A percentile compares a stretch with the other conserved stretches of the same genome.
Conservation (phyloP, 1,140 invertebrate genomes). For the Melipona quadrifasciata region DNA sequence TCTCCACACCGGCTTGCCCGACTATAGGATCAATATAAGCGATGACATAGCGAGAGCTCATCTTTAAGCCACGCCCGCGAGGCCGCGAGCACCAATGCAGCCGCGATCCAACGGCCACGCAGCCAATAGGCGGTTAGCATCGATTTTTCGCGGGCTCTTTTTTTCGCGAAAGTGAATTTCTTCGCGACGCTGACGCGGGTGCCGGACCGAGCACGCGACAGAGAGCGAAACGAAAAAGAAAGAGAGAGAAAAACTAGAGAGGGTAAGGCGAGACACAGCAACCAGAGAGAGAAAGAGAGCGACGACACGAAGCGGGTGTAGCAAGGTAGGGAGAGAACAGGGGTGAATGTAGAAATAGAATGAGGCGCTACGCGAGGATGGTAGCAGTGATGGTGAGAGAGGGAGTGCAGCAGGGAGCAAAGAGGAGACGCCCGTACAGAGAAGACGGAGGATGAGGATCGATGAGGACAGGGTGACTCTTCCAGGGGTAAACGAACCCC, state of each 20-base stretch:
- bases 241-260: not conserved
- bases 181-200: conserved; percentile 70
- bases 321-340: not conserved
- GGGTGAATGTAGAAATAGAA: conserved; percentile 36
- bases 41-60: conserved; percentile 82
- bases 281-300: not conserved
- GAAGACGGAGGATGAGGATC: conserved; percentile 69
- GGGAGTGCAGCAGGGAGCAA: conserved; percentile 49
- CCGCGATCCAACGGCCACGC: conserved; percentile 38
- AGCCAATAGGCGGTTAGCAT: conserved; percentile 74
- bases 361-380: conserved; percentile 49
- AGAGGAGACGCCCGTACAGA: conserved; percentile 53
- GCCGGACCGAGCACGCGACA: not conserved
- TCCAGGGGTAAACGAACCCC: conserved; percentile 74
- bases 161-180: conserved; percentile 79
- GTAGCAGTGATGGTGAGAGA: conserved; percentile 33
- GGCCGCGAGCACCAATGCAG: conserved; percentile 36
- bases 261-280: not conserved
- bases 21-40: conserved; percentile 81
- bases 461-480: conserved; percentile 73
- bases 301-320: not conserved
- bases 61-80: conserved; percentile 79
- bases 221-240: not conserved
- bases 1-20: conserved; percentile 53
- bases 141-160: conserved; percentile 76